Evolutionary conservation across 2,113 vertebrate genomes (phyloP).

Genomic region (Acrocephalus kingi): DNA sequence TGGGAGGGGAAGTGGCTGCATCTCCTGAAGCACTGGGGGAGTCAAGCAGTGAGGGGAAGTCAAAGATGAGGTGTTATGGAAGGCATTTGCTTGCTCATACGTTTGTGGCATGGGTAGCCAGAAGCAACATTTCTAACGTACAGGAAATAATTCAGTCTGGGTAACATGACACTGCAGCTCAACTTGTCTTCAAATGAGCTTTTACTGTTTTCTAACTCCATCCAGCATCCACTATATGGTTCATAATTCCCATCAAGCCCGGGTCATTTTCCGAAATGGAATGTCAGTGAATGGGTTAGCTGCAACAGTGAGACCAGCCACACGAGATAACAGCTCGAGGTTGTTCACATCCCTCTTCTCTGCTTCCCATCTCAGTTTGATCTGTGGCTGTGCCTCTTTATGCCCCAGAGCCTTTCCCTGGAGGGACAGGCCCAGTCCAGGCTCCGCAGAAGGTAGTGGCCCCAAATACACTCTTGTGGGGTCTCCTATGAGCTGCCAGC

Average conservation of each 20-base stretch:
- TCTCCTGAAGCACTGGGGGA: background rate
- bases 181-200: background rate
- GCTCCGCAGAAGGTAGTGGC: background rate
- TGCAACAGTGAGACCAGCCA: fast-evolving
- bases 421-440: background rate
- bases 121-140: slow-evolving; percentile 36
- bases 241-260: background rate
- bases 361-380: background rate
- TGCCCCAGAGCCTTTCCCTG: background rate
- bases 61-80: slow-evolving; percentile 34
- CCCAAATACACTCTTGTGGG: background rate
- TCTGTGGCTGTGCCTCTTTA: background rate
- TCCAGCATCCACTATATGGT: background rate
- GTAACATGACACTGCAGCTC: slow-evolving; percentile 34
- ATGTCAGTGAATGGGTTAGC: background rate
- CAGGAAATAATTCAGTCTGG: slow-evolving; percentile 52
- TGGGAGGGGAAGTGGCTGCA: background rate
- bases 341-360: background rate
- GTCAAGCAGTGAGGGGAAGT: background rate
- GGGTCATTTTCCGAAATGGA: background rate
- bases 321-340: background rate
- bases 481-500: background rate
- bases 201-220: background rate
- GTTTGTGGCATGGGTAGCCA: slow-evolving; percentile 17
- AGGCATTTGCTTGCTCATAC: slow-evolving; percentile 48